phyloP scores from a whole-genome alignment of 1,140 invertebrate genomes.

The Lethocerus indicus region DNA sequence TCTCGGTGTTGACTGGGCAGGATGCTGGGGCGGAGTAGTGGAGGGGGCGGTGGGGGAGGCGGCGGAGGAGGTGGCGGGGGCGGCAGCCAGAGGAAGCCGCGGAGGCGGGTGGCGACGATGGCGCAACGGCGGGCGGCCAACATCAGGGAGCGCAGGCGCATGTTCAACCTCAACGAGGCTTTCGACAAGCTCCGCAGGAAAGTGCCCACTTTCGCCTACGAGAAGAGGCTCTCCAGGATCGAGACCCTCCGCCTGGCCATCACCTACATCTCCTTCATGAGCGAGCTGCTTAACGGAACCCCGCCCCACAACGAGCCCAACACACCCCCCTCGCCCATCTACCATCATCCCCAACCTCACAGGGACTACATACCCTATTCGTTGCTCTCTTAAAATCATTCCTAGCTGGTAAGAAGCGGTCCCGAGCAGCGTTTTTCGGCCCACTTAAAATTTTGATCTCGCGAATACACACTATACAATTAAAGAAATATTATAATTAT shows the following conservation, averaged over 20 bases:
- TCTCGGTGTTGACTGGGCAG: too few relatives aligned
- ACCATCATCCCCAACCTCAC: conserved; percentile 15
- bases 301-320: conserved; percentile 18
- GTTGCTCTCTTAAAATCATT: conserved; percentile 14
- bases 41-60: neutral
- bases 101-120: conserved; percentile 72
- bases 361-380: conserved; percentile 21
- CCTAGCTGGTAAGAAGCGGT: too few relatives aligned
- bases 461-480: too few relatives aligned
- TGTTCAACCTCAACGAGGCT: conserved; percentile 96
- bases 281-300: conserved; percentile 53
- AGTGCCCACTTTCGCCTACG: conserved; percentile 97
- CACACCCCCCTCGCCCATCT: conserved; percentile 14
- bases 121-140: conserved; percentile 84
- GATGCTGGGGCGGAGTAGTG: conserved; percentile 9
- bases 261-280: conserved; percentile 96
- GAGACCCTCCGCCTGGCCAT: conserved; percentile 93
- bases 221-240: conserved; percentile 93
- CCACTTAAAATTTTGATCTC: too few relatives aligned
- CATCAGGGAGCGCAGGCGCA: conserved; percentile 81
- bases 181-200: conserved; percentile 85
- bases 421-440: too few relatives aligned
- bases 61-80: neutral
- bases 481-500: too few relatives aligned
- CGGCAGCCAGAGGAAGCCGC: conserved; percentile 45